Evolutionary conservation across 2,113 vertebrate genomes (phyloP).

Genomic region (Athene cunicularia): DNA sequence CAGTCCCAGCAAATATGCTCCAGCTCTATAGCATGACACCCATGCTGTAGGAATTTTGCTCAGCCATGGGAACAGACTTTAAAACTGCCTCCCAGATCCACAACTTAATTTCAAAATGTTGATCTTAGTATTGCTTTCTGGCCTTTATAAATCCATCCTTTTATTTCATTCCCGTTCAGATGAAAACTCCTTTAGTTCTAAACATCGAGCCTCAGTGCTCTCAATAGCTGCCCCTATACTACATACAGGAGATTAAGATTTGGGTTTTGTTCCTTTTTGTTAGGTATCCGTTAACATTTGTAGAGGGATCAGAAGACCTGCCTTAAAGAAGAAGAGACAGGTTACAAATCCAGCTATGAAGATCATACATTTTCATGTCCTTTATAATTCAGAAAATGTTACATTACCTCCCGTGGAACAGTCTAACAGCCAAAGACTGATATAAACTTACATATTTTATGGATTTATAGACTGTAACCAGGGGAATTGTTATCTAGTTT

Average conservation of each 20-base stretch:
- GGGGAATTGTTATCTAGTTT: neutral
- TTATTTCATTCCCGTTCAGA: neutral
- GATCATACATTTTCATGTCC: neutral
- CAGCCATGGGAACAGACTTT: constrained; percentile 50
- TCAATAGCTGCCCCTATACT: neutral
- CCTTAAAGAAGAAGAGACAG: neutral
- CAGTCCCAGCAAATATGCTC: neutral
- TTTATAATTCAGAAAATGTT: neutral
- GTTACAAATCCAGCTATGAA: neutral
- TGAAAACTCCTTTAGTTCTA: neutral
- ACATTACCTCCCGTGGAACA: neutral
- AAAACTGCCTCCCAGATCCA: constrained; percentile 25
- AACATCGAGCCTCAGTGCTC: neutral
- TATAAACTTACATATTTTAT: neutral
- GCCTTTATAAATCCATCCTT: neutral
- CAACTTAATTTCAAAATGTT: constrained; percentile 4
- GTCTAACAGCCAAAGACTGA: neutral
- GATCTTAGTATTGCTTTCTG: neutral
- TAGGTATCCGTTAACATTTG: neutral
- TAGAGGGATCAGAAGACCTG: neutral
- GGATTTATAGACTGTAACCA: neutral
- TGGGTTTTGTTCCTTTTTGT: neutral
- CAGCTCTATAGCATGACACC: constrained; percentile 41
- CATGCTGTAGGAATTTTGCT: constrained; percentile 41
- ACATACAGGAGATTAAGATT: neutral